Conservation (phyloP, 2,797 vertebrate species). For the Manis crassicaudata region DNA sequence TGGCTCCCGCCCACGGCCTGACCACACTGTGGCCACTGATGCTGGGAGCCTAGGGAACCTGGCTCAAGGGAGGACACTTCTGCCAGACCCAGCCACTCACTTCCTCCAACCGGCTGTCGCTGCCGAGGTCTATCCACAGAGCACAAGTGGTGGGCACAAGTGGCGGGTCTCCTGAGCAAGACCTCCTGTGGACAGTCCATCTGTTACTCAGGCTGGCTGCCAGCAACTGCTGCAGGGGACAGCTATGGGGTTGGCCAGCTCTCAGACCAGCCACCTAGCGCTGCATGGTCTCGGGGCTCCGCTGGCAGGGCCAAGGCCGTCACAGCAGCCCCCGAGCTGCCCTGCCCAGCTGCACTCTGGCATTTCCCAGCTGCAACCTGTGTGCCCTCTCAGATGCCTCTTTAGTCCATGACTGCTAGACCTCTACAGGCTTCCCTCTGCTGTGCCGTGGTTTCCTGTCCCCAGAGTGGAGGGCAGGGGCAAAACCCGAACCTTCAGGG, state of each 20-base stretch:
- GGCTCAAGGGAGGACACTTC: not conserved
- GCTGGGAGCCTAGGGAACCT: not conserved
- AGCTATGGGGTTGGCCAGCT: not conserved
- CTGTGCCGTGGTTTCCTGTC: not conserved
- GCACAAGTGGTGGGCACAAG: not conserved
- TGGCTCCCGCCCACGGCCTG: too few species aligned
- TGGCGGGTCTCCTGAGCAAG: not conserved
- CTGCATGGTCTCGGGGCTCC: not conserved
- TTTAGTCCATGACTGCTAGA: not conserved
- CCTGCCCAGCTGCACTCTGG: not conserved
- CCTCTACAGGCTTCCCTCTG: not conserved
- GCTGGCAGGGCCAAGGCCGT: too few species aligned
- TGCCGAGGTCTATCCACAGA: accelerated
- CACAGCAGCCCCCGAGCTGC: not conserved
- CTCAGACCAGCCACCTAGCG: not conserved
- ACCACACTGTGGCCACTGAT: not conserved
- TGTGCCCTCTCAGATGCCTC: accelerated
- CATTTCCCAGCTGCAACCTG: too few species aligned
- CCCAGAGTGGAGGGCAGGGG: not conserved
- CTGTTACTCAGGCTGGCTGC: not conserved
- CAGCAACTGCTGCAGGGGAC: not conserved
- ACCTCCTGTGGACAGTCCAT: accelerated
- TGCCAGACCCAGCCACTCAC: accelerated
- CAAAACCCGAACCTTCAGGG: not conserved
- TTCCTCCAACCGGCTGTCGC: not conserved